Conservation (phyloP, 2,113 vertebrate genomes). For the Sorex fumeus region DNA sequence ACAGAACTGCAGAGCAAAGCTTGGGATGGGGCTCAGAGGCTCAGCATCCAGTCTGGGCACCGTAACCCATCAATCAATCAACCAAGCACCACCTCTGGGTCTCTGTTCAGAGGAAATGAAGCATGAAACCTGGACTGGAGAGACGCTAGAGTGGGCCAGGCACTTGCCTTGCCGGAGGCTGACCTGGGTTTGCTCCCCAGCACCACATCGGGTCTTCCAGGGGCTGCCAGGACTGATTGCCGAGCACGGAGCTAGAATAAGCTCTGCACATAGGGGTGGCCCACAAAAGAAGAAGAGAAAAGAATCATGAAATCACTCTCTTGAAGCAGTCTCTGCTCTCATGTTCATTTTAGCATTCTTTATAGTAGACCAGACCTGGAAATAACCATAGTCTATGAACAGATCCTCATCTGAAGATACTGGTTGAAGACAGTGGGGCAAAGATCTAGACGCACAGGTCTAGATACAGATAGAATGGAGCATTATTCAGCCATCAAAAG, state of each 20-base stretch:
- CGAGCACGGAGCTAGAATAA: neutral
- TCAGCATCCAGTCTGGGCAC: too few species aligned
- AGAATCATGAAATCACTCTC: neutral
- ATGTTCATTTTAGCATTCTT: neutral
- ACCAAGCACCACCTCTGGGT: too few species aligned
- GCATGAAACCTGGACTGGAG: neutral
- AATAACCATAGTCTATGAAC: neutral
- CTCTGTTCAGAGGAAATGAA: too few species aligned
- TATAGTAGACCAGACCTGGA: neutral
- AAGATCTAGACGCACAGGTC: neutral
- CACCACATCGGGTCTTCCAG: neutral
- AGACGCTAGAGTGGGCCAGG: neutral
- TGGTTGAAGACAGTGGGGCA: neutral
- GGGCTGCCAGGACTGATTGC: neutral
- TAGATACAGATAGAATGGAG: neutral
- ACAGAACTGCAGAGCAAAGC: too few species aligned
- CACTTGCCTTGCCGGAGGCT: neutral
- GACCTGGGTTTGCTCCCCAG: neutral
- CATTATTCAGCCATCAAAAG: neutral
- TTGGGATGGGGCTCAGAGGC: too few species aligned
- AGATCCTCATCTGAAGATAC: neutral
- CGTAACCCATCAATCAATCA: too few species aligned
- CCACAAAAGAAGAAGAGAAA: neutral
- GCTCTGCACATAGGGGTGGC: neutral
- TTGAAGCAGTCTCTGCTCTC: neutral